Percentiles rank a stretch among this genome's conserved stretches.
Evolutionary conservation across 2,888 invertebrate genomes (phyloP).

Genomic region (Auanema sp.): DNA sequence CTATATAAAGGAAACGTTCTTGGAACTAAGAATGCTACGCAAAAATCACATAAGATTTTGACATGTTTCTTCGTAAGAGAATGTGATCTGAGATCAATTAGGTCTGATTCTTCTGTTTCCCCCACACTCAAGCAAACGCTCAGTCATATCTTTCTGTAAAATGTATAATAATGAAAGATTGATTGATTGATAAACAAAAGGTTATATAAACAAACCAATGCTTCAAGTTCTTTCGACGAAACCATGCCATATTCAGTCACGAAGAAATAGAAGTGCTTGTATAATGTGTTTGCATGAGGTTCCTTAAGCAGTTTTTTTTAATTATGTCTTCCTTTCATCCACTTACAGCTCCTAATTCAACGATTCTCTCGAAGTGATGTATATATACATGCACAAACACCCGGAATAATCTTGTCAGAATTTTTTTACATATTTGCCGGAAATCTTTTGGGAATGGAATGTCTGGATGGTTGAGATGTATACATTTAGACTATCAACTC

Average conservation of each 20-base stretch:
- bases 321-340: neutral
- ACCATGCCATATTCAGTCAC: constrained; percentile 83
- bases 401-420: constrained; percentile 81
- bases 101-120: constrained; percentile 12
- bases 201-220: constrained; percentile 68
- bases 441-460: constrained; percentile 86
- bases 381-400: constrained; percentile 93
- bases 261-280: constrained; percentile 91
- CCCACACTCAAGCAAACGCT: constrained; percentile 40
- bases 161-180: constrained; percentile 1
- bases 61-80: no score
- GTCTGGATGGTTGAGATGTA: constrained; percentile 69
- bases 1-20: no score
- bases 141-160: constrained; percentile 54
- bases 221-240: constrained; percentile 81
- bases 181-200: neutral
- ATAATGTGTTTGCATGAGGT: constrained; percentile 89
- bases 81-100: neutral
- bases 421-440: constrained; percentile 79
- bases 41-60: no score
- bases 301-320: constrained; percentile 70
- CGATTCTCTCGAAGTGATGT: constrained; percentile 86
- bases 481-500: neutral
- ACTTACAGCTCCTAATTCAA: constrained; percentile 80
- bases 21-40: no score